Conservation (phyloP, 1,140 invertebrate genomes). For the Drosophila pallidifrons region DNA sequence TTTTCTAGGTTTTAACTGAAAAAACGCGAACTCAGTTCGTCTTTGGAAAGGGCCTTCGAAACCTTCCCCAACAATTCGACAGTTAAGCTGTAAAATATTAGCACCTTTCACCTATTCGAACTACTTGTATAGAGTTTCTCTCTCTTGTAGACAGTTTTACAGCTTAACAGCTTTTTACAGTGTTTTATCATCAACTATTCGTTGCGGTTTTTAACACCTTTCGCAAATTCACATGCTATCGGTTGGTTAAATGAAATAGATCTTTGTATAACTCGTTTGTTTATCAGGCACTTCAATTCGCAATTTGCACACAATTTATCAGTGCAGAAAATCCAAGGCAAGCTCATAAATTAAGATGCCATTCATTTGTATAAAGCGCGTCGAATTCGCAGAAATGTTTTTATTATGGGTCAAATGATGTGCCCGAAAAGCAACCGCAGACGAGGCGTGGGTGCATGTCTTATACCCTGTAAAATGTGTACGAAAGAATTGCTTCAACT, state of each 20-base stretch:
- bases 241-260: not conserved
- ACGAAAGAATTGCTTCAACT: not conserved
- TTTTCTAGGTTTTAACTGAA: conserved; percentile 1
- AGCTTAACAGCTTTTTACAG: conserved; percentile 13
- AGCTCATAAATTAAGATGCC: conserved; percentile 59
- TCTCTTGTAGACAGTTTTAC: conserved; percentile 1
- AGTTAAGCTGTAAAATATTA: conserved; percentile 5
- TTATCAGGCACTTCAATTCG: conserved; percentile 49
- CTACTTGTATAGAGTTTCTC: conserved; percentile 24
- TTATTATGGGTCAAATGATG: conserved; percentile 56
- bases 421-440: conserved; percentile 1
- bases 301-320: conserved; percentile 48
- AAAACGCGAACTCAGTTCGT: not conserved
- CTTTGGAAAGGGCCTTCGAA: conserved; percentile 16
- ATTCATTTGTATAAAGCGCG: conserved; percentile 41
- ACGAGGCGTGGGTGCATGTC: not conserved
- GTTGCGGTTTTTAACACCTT: conserved; percentile 28
- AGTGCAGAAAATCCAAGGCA: conserved; percentile 57
- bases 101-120: conserved; percentile 42
- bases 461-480: conserved; percentile 10
- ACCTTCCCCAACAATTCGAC: not conserved
- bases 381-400: conserved; percentile 54
- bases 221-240: conserved; percentile 13
- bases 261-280: conserved; percentile 34
- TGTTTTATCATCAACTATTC: not conserved